Base-by-base conservation (phyloP, 92 coral and sea anemone genomes). In the Siderastrea siderea region DNA sequence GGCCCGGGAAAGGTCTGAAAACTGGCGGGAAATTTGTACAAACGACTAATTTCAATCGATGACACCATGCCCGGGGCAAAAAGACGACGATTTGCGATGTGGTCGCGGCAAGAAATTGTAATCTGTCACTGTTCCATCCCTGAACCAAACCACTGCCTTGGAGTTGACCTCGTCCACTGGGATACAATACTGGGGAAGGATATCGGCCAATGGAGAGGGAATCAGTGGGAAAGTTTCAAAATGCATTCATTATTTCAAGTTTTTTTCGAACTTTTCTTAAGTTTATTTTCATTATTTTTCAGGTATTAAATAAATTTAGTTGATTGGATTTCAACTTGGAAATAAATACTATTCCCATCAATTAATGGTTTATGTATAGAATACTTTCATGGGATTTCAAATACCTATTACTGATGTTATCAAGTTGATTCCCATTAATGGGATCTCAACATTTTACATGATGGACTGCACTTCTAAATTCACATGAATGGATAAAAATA, bases 161-260 rank as follows among this genome's bases (percentile, higher is more conserved):
- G 82, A 15, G 17, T 77, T 77, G 68, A 77, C 47, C 58, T 6
- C 57, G 82, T 77, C 47, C 66, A 55, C 16, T 77, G 82, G 82
- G 82, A 77, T 54, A 9, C 82, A 53, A n/a, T n/a, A n/a, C n/a
- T n/a, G n/a, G n/a, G n/a, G n/a, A n/a, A n/a, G n/a, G n/a, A n/a
- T n/a, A n/a, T n/a, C n/a, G n/a, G n/a, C n/a, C n/a, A n/a, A n/a
- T n/a, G n/a, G n/a, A n/a, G n/a, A n/a, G n/a, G n/a, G n/a, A n/a
- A n/a, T n/a, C n/a, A n/a, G n/a, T n/a, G n/a, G n/a, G n/a, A n/a
- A n/a, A n/a, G n/a, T n/a, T n/a, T n/a, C n/a, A n/a, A n/a, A n/a
- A n/a, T n/a, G n/a, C n/a, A n/a, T n/a, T n/a, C n/a, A n/a, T n/a
- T n/a, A n/a, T n/a, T n/a, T n/a, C n/a, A n/a, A n/a, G n/a, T n/a